Conservation (phyloP, 2,113 vertebrate species). For the Calonectris borealis region DNA sequence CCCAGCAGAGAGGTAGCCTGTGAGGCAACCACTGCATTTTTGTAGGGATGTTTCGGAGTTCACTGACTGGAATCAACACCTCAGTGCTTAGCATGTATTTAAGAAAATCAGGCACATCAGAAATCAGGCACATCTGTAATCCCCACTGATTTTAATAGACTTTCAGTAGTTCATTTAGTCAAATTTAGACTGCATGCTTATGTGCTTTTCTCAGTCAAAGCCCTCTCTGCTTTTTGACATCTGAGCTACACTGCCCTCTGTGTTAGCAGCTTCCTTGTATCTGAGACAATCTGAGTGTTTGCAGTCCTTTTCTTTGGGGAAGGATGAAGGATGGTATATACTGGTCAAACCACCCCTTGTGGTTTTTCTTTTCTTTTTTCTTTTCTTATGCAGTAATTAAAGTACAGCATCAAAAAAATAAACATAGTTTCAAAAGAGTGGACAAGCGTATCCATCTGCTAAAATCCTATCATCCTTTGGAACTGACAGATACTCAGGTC, state of each 20-base stretch:
- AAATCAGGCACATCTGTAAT: not conserved
- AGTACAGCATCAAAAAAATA: fast-evolving
- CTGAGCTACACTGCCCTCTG: not conserved
- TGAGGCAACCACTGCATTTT: not conserved
- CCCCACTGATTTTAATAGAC: not conserved
- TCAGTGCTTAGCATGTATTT: not conserved
- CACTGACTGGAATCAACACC: not conserved
- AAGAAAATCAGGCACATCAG: not conserved
- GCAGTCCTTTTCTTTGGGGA: not conserved
- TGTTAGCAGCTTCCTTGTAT: not conserved
- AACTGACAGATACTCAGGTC: not conserved
- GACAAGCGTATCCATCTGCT: fast-evolving
- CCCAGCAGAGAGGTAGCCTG: not conserved
- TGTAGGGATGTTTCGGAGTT: not conserved
- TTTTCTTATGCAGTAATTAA: not conserved
- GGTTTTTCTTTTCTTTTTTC: not conserved
- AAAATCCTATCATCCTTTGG: not conserved
- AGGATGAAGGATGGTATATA: not conserved
- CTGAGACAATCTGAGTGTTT: not conserved
- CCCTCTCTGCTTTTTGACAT: not conserved
- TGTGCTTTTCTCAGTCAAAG: not conserved
- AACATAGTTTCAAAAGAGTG: not conserved
- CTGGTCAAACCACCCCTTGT: not conserved
- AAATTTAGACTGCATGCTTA: not conserved
- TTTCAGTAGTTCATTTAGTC: not conserved